phyloP scores from a whole-genome alignment of 2,113 vertebrate species.

The Chlorodrepanis virens region DNA sequence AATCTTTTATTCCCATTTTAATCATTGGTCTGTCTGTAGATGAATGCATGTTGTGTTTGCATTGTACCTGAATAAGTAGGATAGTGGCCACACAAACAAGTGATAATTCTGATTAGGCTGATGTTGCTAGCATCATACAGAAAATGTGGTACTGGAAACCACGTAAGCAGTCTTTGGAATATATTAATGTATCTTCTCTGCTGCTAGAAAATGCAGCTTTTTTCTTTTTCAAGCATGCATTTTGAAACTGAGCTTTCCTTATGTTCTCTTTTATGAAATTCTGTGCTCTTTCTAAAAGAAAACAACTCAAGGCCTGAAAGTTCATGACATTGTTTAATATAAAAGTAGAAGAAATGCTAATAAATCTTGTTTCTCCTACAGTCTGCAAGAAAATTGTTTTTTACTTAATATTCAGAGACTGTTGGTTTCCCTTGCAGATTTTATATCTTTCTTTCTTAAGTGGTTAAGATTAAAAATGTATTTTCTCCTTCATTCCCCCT shows the following conservation, averaged over 20 bases:
- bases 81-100: background rate
- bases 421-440: background rate
- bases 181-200: background rate
- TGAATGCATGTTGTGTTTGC: background rate
- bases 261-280: background rate
- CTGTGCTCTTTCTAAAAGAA: background rate
- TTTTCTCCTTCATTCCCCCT: background rate
- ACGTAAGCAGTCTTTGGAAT: background rate
- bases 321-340: background rate
- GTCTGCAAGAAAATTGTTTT: background rate
- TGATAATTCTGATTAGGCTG: background rate
- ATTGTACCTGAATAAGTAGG: background rate
- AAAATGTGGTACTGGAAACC: background rate
- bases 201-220: background rate
- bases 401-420: background rate
- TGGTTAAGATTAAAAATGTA: background rate
- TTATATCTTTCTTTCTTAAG: background rate
- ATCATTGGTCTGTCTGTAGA: background rate
- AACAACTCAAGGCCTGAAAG: background rate
- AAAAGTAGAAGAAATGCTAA: background rate
- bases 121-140: background rate
- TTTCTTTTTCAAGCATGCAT: background rate
- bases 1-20: background rate
- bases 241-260: background rate
- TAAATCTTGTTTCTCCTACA: background rate